These are phyloP conservation scores for Neomonachus schauinslandi DNA, from an alignment of 2,113 vertebrate species.

Conservation along the genomic window DNA sequence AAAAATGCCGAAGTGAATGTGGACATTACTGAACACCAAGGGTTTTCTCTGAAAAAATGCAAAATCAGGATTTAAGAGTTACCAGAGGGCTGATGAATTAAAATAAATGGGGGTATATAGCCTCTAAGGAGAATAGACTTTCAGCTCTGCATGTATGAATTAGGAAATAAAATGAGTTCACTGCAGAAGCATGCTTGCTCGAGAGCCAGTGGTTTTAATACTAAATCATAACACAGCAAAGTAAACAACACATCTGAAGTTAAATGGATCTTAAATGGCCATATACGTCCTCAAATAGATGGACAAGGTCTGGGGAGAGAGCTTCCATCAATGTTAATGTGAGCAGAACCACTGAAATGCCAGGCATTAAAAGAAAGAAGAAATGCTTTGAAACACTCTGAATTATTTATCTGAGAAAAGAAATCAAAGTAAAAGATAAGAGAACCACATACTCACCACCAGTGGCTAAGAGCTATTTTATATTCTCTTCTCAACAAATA, in stretches of 20 bases:
- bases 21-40: neutral
- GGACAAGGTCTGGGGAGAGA: neutral
- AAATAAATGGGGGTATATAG: neutral
- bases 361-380: conserved; percentile 38
- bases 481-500: neutral
- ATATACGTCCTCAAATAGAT: neutral
- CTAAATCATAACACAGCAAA: conserved; percentile 52
- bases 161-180: conserved; percentile 46
- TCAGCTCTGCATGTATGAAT: neutral
- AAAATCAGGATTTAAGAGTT: conserved; percentile 31
- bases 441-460: conserved; percentile 30
- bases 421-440: conserved; percentile 77
- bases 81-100: neutral
- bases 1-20: neutral
- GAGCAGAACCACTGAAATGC: conserved; percentile 43
- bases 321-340: conserved; percentile 44
- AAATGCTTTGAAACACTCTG: conserved; percentile 68
- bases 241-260: conserved; percentile 41
- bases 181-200: neutral
- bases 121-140: neutral
- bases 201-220: conserved; percentile 22
- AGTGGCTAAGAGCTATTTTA: conserved; percentile 49
- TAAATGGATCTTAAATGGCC: conserved; percentile 65
- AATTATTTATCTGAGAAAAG: conserved; percentile 77
- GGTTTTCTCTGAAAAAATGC: conserved; percentile 34